Evolutionary conservation across 2,797 vertebrate species (phyloP), one percentile per base, ranked within the genome.

Genomic region (Gymnoscopelus microlampas): DNA sequence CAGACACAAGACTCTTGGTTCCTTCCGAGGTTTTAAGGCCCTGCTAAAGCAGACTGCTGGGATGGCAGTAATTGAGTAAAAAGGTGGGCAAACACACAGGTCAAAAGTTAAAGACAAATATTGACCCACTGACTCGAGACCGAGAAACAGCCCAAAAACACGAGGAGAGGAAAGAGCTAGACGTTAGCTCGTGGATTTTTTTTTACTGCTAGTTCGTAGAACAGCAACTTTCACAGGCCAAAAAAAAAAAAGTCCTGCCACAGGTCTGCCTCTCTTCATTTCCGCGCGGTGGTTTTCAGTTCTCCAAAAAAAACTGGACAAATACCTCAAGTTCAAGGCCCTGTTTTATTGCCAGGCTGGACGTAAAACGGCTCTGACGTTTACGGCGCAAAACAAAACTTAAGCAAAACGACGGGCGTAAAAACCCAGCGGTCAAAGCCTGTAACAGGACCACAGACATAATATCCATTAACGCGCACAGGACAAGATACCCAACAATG

Each of bases 51-150:
- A 12, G 63, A 64, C 70, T 75, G 81, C 72, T 71, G 59, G 74
- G 56, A 78, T 15, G 66, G 68, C 74, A 65, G 73, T 74, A 85
- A 88, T 88, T 86, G 74, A 84, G 85, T 92, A 84, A 82, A 83
- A 84, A 77, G 73, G 71, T 73, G 77, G 69, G 83, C 88, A 94
- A 95, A 94, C 89, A 92, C 84, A 64, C 73, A 64, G 83, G 85
- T 84, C 74, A 90, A 81, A 72, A 89, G 91, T 90, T 91, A 92
- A 74, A 80, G 62, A 73, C 81, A 92, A 94, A 95, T 92, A 92
- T 93, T 94, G 91, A 92, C 86, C 81, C 79, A 53, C 47, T 73
- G 76, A 75, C 51, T 87, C 2, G 1, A 80, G 71, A 77, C n/a
- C 39, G 14, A 26, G 62, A 76, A 75, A 76, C 58, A 60, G 9